Conservation (phyloP, 2,888 invertebrate genomes). For the Thyatira batis region DNA sequence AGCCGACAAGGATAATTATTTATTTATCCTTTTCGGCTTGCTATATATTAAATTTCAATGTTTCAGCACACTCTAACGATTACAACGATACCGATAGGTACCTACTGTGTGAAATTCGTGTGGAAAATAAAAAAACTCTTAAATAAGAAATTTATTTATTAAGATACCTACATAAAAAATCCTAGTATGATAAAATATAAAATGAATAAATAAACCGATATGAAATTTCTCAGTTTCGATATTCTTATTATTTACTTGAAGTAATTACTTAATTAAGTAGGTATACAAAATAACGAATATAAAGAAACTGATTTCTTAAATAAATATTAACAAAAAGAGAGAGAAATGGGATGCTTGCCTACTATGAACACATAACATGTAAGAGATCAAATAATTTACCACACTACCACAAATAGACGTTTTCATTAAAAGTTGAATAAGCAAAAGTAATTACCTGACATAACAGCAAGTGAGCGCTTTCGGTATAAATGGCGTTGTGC, state of each 20-base stretch:
- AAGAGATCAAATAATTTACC: not conserved
- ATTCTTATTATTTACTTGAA: too few species aligned
- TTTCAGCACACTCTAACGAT: not conserved
- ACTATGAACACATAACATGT: too few species aligned
- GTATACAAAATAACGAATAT: too few species aligned
- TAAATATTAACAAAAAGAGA: too few species aligned
- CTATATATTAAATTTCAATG: conserved; percentile 17
- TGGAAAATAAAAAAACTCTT: not conserved
- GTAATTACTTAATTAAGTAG: too few species aligned
- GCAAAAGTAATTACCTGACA: conserved; percentile 46
- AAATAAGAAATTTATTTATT: too few species aligned
- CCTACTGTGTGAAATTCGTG: not conserved
- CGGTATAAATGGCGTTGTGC: conserved; percentile 50
- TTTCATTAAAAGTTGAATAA: conserved; percentile 43
- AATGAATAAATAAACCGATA: too few species aligned
- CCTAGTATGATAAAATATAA: too few species aligned
- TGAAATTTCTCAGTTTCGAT: too few species aligned
- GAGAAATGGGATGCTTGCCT: too few species aligned
- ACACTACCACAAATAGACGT: not conserved
- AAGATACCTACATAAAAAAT: too few species aligned
- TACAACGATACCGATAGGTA: not conserved
- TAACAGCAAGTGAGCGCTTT: conserved; percentile 47
- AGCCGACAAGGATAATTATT: conserved; percentile 23
- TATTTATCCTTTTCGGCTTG: too few species aligned
- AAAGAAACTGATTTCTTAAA: not conserved